phyloP scores from a whole-genome alignment of 2,888 invertebrate species.

The Drosophila pegasa region DNA sequence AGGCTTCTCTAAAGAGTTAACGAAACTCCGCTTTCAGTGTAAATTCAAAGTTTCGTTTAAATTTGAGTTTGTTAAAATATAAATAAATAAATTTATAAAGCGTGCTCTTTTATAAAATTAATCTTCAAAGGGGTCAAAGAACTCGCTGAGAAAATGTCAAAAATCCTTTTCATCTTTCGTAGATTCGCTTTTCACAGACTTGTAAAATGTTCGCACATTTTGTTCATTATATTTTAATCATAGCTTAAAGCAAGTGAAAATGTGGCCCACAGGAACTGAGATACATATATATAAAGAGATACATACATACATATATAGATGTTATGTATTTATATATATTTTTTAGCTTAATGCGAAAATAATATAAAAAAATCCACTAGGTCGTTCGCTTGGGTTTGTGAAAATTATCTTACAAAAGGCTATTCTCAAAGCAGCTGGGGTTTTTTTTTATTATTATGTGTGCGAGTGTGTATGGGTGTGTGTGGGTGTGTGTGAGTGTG shows the following conservation, averaged over 20 bases:
- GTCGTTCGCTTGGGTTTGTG: neutral
- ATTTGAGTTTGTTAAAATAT: too few relatives aligned
- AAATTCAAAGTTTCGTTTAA: too few relatives aligned
- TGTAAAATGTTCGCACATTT: neutral
- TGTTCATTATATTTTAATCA: neutral
- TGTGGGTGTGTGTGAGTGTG: neutral
- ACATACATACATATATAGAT: slow-evolving; percentile 2
- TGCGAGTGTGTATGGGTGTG: neutral
- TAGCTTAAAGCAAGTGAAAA: neutral
- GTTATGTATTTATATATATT: slow-evolving; percentile 2
- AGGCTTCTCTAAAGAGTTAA: too few relatives aligned
- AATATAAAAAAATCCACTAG: slow-evolving; percentile 43
- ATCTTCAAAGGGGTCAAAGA: neutral
- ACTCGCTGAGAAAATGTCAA: neutral
- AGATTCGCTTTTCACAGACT: neutral
- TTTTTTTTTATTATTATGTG: neutral
- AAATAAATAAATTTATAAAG: too few relatives aligned
- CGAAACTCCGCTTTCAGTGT: too few relatives aligned
- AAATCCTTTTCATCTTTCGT: neutral
- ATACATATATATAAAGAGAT: neutral
- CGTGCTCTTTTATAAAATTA: too few relatives aligned
- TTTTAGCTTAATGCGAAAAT: slow-evolving; percentile 15
- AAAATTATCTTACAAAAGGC: slow-evolving; percentile 21
- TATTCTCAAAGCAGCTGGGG: slow-evolving; percentile 26
- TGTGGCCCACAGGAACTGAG: neutral